Percentiles rank a stretch among this genome's conserved stretches.
These are phyloP conservation scores for Craniophora ligustri DNA, from an alignment of 2,888 invertebrate species.

Conservation along the genomic window DNA sequence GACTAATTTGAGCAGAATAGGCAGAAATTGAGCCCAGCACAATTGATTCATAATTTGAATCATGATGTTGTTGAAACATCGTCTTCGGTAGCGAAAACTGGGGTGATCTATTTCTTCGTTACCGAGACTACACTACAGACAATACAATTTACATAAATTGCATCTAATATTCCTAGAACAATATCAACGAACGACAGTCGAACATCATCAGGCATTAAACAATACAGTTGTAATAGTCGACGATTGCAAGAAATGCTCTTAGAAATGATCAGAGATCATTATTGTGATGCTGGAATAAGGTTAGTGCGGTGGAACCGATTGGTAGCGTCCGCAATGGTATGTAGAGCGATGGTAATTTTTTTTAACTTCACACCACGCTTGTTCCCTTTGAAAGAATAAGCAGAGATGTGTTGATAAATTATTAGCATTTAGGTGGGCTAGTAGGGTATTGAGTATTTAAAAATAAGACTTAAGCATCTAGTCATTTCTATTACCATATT, in stretches of 20 bases:
- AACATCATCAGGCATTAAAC: conserved; percentile 55
- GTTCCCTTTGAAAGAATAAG: no score
- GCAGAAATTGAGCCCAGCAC: background rate
- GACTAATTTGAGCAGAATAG: no score
- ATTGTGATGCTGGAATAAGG: conserved; percentile 84
- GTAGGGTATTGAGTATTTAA: no score
- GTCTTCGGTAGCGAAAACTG: conserved; percentile 17
- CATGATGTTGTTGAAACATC: background rate
- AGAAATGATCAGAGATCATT: conserved; percentile 81
- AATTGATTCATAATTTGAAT: background rate
- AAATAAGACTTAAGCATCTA: no score
- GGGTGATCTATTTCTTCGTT: conserved; percentile 24
- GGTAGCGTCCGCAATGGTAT: conserved; percentile 73
- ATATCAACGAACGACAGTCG: conserved; percentile 48
- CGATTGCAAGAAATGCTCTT: conserved; percentile 76
- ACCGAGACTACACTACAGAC: conserved; percentile 33
- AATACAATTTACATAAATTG: conserved; percentile 51
- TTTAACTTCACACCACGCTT: no score
- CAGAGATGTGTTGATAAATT: no score
- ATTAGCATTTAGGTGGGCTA: no score
- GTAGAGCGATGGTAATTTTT: conserved; percentile 57
- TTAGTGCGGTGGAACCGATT: conserved; percentile 80
- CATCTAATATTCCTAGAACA: conserved; percentile 51
- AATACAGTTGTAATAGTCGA: conserved; percentile 57
- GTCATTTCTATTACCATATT: no score